Base-by-base conservation (phyloP, 2,113 vertebrate species). In the Leptodactylus fuscus region DNA sequence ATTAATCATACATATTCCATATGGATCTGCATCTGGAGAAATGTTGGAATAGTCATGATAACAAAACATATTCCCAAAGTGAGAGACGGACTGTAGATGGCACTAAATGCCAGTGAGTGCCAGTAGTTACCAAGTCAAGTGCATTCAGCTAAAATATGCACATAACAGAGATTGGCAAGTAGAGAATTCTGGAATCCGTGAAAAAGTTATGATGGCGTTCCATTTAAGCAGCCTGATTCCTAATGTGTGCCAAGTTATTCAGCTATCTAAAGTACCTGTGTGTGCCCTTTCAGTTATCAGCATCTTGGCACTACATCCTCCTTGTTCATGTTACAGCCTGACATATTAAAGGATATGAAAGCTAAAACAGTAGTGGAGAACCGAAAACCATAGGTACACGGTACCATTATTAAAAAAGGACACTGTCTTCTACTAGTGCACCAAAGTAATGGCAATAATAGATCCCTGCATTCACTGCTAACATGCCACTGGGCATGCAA, bases 341-440 rank as follows among this genome's bases (percentile, higher is more conserved):
- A 58, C 65, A 16, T 20, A 18, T 49, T 48, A 2, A 55, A 41
- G 13, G 46, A 85, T 79, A 79, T 60, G 77, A 38, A 60, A 20
- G 65, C 55, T 38, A 67, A 62, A 70, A 51, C 44, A 78, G 62
- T 67, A 85, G n/a, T 80, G 51, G 48, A 70, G 24, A 71, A 81
- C 44, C 32, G 58, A 36, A 85, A 78, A 60, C 55, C 48, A 48
- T 58, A 86, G 84, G 84, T 86, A 86, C 84, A 86, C 80, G 65
- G 76, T 86, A 86, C 84, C 77, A 81, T 77, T 81, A 73, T 81
- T 46, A 74, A 70, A 81, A 85, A 73, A 86, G 84, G 84, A 81
- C 84, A 81, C 76, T 48, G 79, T 79, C 76, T 77, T 67, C 46
- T 53, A 86, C 51, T 79, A 86, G 84, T 86, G 77, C 77, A 86